phyloP scores from a whole-genome alignment of 2,113 vertebrate species.

The Plestiodon gilberti region DNA sequence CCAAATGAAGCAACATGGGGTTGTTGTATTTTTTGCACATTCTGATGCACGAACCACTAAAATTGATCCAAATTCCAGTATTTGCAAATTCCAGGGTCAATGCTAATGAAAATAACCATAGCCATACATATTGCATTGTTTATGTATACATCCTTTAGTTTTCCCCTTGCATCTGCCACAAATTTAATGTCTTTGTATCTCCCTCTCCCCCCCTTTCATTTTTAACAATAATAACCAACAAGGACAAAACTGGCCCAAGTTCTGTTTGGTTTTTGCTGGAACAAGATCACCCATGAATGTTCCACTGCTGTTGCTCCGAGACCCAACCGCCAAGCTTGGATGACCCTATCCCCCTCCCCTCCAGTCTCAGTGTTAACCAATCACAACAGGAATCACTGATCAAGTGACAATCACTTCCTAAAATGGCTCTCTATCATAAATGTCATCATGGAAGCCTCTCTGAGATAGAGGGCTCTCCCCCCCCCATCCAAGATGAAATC shows the following conservation, averaged over 20 bases:
- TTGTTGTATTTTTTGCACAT: no score
- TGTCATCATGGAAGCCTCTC: not conserved
- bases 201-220: not conserved
- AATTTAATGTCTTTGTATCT: no score
- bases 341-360: constrained; percentile 33
- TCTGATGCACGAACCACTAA: no score
- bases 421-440: constrained; percentile 71
- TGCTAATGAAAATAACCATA: no score
- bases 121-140: no score
- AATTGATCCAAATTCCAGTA: no score
- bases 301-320: constrained; percentile 48
- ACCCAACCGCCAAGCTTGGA: no score
- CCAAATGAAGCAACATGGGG: no score
- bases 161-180: no score
- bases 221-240: constrained; percentile 52
- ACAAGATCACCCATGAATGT: constrained; percentile 49
- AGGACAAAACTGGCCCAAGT: constrained; percentile 65
- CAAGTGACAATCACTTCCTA: constrained; percentile 68
- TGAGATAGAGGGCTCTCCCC: constrained; percentile 36
- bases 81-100: no score
- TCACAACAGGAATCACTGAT: no score
- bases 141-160: no score
- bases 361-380: constrained; percentile 53
- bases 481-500: constrained; percentile 36
- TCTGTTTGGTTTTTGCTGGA: constrained; percentile 66